phyloP scores from a whole-genome alignment of 2,888 invertebrate species.

The Acanthosepion esculentum region DNA sequence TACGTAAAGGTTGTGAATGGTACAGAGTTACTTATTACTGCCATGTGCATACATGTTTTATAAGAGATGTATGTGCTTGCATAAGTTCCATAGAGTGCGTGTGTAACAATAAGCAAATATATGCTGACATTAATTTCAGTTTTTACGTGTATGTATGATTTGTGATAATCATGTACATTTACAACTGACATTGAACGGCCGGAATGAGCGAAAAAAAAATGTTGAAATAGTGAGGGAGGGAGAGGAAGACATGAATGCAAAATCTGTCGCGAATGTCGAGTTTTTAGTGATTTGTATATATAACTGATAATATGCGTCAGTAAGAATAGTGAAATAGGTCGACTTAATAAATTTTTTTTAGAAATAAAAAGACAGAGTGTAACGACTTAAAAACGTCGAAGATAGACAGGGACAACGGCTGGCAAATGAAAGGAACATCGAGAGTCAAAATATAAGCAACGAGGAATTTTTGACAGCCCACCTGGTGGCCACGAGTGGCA shows the following conservation, averaged over 20 bases:
- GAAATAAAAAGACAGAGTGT: neutral
- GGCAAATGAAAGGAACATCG: neutral
- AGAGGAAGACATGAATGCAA: neutral
- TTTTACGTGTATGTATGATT: neutral
- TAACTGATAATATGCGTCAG: neutral
- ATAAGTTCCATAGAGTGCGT: too few species aligned
- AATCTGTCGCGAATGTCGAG: neutral
- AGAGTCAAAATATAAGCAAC: neutral
- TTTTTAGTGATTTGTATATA: neutral
- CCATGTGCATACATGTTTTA: too few species aligned
- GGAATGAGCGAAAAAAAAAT: neutral
- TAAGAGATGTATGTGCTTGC: too few species aligned
- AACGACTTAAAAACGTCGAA: neutral
- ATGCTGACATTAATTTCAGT: too few species aligned
- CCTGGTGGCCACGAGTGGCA: neutral
- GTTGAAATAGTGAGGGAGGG: neutral
- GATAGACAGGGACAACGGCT: neutral
- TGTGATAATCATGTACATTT: neutral
- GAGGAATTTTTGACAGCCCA: slow-evolving; percentile 33
- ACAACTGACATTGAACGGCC: neutral
- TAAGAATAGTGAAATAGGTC: neutral
- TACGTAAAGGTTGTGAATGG: too few species aligned
- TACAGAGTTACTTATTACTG: too few species aligned
- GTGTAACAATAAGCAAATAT: too few species aligned
- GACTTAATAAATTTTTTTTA: neutral